phyloP scores from a whole-genome alignment of 2,797 vertebrate genomes.

The Tamandua tetradactyla region DNA sequence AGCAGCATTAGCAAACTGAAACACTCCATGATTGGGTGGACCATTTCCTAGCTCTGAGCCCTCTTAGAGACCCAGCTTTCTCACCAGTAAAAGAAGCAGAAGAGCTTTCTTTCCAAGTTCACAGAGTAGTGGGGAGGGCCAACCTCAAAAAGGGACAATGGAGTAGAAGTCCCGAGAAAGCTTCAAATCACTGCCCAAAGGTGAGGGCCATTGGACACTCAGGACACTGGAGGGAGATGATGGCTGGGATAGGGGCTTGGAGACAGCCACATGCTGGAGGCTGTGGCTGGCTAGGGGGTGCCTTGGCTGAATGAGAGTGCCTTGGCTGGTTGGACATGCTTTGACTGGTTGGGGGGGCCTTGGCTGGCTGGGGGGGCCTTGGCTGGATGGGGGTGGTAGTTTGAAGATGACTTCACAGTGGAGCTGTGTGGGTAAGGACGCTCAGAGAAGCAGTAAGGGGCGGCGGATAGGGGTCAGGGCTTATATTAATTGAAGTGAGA shows the following conservation, averaged over 20 bases:
- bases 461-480: background rate
- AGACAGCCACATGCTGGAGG: background rate
- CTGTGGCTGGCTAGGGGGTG: background rate
- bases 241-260: no score
- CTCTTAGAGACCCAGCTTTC: background rate
- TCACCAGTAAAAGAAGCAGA: background rate
- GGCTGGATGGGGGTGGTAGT: background rate
- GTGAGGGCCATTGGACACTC: no score
- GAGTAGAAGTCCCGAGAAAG: background rate
- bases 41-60: background rate
- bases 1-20: no score
- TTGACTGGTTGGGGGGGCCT: no score
- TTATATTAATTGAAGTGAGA: background rate
- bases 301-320: background rate
- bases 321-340: no score
- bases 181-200: background rate
- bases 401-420: no score
- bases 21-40: fast-evolving
- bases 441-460: background rate
- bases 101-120: background rate
- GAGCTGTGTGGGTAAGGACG: background rate
- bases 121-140: background rate
- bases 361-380: background rate
- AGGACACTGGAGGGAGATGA: background rate
- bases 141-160: background rate